phyloP scores from a whole-genome alignment of 2,888 invertebrate genomes.

The Mechanitis mazaeus region DNA sequence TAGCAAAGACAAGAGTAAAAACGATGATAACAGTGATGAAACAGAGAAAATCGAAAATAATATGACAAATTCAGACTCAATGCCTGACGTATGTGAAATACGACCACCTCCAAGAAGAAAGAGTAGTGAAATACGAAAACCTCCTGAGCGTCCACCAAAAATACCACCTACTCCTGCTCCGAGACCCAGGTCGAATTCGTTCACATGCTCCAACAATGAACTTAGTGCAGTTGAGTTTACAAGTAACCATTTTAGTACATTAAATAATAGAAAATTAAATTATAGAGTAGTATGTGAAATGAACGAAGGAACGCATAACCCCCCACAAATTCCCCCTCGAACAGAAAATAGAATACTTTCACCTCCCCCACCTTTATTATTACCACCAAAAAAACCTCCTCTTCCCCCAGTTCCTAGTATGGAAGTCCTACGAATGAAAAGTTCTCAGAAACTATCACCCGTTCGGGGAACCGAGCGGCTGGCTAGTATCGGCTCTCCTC shows the following conservation, averaged over 20 bases:
- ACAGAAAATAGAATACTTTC: slow-evolving; percentile 56
- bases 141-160: slow-evolving; percentile 83
- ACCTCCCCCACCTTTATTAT: slow-evolving; percentile 72
- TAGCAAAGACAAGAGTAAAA: slow-evolving; percentile 77
- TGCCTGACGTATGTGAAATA: slow-evolving; percentile 71
- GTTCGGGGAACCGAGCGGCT: slow-evolving; percentile 70
- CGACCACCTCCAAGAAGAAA: slow-evolving; percentile 80
- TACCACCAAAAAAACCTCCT: slow-evolving; percentile 84
- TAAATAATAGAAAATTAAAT: slow-evolving; percentile 65
- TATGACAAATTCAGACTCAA: slow-evolving; percentile 61
- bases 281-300: slow-evolving; percentile 68
- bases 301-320: slow-evolving; percentile 56
- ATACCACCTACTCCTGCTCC: slow-evolving; percentile 69
- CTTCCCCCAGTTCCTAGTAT: slow-evolving; percentile 82
- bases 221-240: slow-evolving; percentile 62
- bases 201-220: slow-evolving; percentile 67
- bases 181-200: slow-evolving; percentile 76
- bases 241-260: slow-evolving; percentile 64
- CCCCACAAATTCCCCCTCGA: slow-evolving; percentile 75
- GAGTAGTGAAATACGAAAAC: slow-evolving; percentile 72
- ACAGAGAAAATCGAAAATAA: slow-evolving; percentile 54
- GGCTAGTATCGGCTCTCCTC: slow-evolving; percentile 80
- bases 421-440: slow-evolving; percentile 77
- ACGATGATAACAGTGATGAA: slow-evolving; percentile 69
- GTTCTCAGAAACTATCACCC: slow-evolving; percentile 59